Conservation (phyloP, 2,888 invertebrate species). For the Watsonalla cultraria region DNA sequence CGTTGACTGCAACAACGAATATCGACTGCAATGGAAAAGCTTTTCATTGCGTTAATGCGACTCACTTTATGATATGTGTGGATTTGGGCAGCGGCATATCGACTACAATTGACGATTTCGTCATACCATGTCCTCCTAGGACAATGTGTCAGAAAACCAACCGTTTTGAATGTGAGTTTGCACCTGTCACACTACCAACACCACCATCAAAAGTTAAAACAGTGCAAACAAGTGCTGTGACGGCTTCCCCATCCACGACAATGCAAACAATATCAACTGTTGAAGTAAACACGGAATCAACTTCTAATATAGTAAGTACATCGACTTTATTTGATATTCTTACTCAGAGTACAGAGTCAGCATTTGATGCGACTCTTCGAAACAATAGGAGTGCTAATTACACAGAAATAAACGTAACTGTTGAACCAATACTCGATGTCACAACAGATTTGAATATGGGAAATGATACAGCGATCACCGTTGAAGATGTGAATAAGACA, state of each 20-base stretch:
- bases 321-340: constrained; percentile 12
- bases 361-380: neutral
- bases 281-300: constrained; percentile 15
- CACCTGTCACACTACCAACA: constrained; percentile 20
- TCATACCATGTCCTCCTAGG: constrained; percentile 55
- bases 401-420: neutral
- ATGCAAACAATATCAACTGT: constrained; percentile 1
- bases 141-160: constrained; percentile 53
- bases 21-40: constrained; percentile 66
- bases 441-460: neutral
- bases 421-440: neutral
- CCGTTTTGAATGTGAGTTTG: constrained; percentile 62
- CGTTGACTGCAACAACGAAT: constrained; percentile 38
- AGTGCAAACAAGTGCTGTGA: constrained; percentile 11
- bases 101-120: constrained; percentile 55
- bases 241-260: constrained; percentile 2
- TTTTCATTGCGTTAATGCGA: constrained; percentile 66
- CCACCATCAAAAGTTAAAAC: constrained; percentile 8
- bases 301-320: constrained; percentile 19
- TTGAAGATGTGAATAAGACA: neutral
- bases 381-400: neutral
- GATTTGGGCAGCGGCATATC: constrained; percentile 62
- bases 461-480: neutral
- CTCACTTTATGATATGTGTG: constrained; percentile 73
- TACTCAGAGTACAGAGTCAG: neutral